A percentile compares a stretch with the other conserved stretches of the same genome.
phyloP scores from a whole-genome alignment of 1,140 invertebrate species.

The Mesaphorura yosii region DNA sequence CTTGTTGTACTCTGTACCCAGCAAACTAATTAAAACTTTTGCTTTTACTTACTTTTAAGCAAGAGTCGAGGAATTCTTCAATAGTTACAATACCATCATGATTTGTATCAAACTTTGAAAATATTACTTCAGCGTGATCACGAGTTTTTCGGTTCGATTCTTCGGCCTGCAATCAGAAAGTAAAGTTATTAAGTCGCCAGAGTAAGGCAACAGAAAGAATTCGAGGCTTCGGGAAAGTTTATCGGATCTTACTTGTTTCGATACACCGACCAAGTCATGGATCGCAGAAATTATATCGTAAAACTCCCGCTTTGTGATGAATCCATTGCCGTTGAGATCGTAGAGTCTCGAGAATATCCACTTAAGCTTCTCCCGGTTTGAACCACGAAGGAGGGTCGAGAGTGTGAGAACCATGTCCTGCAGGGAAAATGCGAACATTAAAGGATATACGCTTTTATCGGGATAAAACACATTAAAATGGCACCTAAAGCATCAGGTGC shows the following conservation, averaged over 20 bases:
- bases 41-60: conserved; percentile 66
- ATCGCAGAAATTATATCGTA: conserved; percentile 83
- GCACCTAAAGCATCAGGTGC: not conserved
- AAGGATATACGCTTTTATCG: not conserved
- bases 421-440: conserved; percentile 8
- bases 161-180: conserved; percentile 42
- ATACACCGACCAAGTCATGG: conserved; percentile 72
- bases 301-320: conserved; percentile 79
- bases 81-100: conserved; percentile 89
- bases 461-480: not conserved
- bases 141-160: conserved; percentile 59
- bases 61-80: conserved; percentile 92
- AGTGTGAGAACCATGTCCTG: conserved; percentile 81
- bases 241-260: too few relatives aligned
- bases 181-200: conserved; percentile 2
- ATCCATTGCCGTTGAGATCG: conserved; percentile 88
- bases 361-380: conserved; percentile 78
- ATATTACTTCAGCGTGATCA: conserved; percentile 68
- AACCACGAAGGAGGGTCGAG: conserved; percentile 76
- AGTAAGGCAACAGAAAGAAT: too few relatives aligned
- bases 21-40: too few relatives aligned
- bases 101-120: conserved; percentile 83
- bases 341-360: conserved; percentile 87
- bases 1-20: too few relatives aligned
- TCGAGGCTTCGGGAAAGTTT: too few relatives aligned